Conservation (phyloP, 2,113 vertebrate genomes). For the Phrynosoma blainvillii region DNA sequence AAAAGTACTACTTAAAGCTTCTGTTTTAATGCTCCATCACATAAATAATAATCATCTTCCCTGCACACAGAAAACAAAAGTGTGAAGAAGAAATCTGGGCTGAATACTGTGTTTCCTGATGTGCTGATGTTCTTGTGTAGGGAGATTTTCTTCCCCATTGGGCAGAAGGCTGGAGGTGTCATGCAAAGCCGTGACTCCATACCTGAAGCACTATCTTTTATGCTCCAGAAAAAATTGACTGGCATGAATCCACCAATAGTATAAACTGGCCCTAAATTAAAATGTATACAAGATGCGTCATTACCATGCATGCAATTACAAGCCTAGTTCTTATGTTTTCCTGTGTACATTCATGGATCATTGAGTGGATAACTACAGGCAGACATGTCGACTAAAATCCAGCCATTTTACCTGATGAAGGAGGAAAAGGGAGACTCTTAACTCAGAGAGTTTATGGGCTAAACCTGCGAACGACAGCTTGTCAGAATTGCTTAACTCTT, state of each 20-base stretch:
- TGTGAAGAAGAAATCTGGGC: too few species aligned
- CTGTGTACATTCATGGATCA: slow-evolving; percentile 12
- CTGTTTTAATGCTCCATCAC: too few species aligned
- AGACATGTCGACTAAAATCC: background rate
- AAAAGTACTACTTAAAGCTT: too few species aligned
- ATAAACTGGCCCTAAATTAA: background rate
- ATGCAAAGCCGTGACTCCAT: background rate
- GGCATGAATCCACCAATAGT: background rate
- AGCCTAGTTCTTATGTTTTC: background rate
- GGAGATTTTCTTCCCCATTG: background rate
- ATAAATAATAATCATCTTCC: background rate
- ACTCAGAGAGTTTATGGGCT: slow-evolving; percentile 4
- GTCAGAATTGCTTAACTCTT: background rate
- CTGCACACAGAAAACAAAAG: too few species aligned
- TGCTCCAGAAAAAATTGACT: background rate
- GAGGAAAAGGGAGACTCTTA: background rate
- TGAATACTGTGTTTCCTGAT: background rate
- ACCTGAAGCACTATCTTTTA: background rate
- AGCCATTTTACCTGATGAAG: background rate
- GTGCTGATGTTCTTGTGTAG: background rate
- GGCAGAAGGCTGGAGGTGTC: background rate
- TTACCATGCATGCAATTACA: background rate
- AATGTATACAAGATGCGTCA: background rate
- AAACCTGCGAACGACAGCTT: slow-evolving; percentile 15
- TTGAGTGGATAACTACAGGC: background rate